These are phyloP conservation scores for Lasioglossum vierecki DNA, from an alignment of 2,888 invertebrate species.

Conservation along the genomic window DNA sequence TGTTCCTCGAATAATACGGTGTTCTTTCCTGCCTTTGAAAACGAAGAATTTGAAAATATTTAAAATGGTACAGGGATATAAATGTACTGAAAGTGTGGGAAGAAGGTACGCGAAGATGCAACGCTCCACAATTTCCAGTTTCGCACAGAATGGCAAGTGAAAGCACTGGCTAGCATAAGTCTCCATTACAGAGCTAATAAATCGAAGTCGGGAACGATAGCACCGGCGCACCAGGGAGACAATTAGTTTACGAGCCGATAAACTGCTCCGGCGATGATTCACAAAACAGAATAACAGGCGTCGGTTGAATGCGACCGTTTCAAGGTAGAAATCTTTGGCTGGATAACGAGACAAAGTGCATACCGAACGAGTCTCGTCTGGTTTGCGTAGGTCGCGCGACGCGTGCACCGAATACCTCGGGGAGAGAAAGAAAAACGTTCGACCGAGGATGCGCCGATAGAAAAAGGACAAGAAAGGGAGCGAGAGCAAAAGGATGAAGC, in stretches of 20 bases:
- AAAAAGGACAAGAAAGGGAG: neutral
- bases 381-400: neutral
- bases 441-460: neutral
- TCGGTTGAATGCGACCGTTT: conserved; percentile 45
- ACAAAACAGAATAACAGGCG: conserved; percentile 39
- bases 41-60: neutral
- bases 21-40: neutral
- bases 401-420: conserved; percentile 22
- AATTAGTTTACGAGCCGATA: conserved; percentile 9
- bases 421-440: conserved; percentile 27
- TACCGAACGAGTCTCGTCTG: neutral
- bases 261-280: conserved; percentile 22
- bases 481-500: neutral
- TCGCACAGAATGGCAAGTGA: neutral
- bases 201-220: neutral
- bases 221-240: neutral
- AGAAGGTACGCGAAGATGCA: neutral
- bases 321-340: conserved; percentile 55
- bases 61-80: too few relatives aligned
- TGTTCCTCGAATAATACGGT: neutral
- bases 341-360: conserved; percentile 43
- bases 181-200: neutral
- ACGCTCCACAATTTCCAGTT: neutral
- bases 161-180: neutral
- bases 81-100: too few relatives aligned